Evolutionary conservation across 2,888 invertebrate species (phyloP).

Genomic region (Hipparchia sbordonii): DNA sequence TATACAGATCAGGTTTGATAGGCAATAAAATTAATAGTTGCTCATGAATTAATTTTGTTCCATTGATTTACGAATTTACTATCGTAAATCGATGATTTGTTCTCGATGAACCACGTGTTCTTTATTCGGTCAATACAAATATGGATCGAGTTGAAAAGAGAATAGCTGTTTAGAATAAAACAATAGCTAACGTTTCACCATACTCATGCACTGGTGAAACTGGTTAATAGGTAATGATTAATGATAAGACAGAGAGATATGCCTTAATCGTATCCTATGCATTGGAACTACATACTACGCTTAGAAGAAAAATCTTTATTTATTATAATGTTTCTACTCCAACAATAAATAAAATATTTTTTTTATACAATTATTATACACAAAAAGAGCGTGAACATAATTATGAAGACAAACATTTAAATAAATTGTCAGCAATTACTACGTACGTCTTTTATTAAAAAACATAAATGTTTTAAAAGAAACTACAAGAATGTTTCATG

Average conservation of each 20-base stretch:
- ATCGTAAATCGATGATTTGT: not conserved
- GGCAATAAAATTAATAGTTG: slow-evolving; percentile 2
- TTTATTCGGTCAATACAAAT: not conserved
- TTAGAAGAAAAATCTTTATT: no score
- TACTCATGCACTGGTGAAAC: no score
- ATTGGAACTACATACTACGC: no score
- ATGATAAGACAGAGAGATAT: no score
- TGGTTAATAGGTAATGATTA: no score
- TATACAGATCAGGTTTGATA: not conserved
- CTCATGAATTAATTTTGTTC: not conserved
- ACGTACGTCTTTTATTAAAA: not conserved
- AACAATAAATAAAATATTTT: no score
- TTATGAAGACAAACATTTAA: not conserved
- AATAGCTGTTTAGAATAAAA: not conserved
- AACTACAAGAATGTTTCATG: not conserved
- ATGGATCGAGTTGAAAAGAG: not conserved
- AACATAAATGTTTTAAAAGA: not conserved
- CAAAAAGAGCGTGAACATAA: not conserved
- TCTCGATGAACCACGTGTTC: not conserved
- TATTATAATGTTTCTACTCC: no score
- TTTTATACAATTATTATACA: no score
- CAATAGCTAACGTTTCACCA: not conserved
- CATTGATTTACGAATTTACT: no score
- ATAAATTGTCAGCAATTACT: not conserved
- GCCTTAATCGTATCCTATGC: no score